Evolutionary conservation across 1,140 invertebrate genomes (phyloP), one percentile per base, ranked within the genome.

Genomic region (Drosophila grimshawi): DNA sequence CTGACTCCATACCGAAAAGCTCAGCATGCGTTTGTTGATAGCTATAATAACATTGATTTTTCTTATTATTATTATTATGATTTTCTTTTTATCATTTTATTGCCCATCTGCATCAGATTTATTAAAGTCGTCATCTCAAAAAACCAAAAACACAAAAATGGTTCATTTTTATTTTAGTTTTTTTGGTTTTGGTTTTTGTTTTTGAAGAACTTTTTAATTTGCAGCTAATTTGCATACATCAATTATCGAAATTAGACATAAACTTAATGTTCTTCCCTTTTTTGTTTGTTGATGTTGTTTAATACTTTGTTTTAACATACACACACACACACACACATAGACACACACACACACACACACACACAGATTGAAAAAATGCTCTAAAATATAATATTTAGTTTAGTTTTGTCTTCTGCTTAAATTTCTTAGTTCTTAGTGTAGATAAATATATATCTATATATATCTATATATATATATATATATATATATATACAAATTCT

Each of bases 341-440:
- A 55, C 43, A 65, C 56, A 7, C 56, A 59, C 48, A 67, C 30
- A 59, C 67, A 68, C 65, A 55, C 63, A 70, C 52, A 70, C 76
- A 79, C 65, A 81, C 67, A 86, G 64, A 55, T 81, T 81, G 81
- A 86, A 86, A 86, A 86, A 81, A 86, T 81, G 82, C 82, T 86
- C 82, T 67, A 86, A 86, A 86, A 86, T 86, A 85, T 85, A 85
- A 86, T 76, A 86, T 86, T 76, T 76, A 76, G 68, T 85, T 77
- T 62, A 52, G 7, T 74, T 81, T 62, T 64, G 35, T 71, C 48
- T 46, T 72, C 39, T 53, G 39, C 43, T 67, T 65, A 43, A 48
- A 41, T 59, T 51, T 52, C 32, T 53, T 56, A 66, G 41, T 48
- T 61, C 11, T 46, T 35, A 37, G 6, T 49, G 45, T 73, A 67